A percentile compares a stretch with the other conserved stretches of the same genome.
phyloP scores from a whole-genome alignment of 2,797 vertebrate genomes.

The Paedocypris micromegethes region DNA sequence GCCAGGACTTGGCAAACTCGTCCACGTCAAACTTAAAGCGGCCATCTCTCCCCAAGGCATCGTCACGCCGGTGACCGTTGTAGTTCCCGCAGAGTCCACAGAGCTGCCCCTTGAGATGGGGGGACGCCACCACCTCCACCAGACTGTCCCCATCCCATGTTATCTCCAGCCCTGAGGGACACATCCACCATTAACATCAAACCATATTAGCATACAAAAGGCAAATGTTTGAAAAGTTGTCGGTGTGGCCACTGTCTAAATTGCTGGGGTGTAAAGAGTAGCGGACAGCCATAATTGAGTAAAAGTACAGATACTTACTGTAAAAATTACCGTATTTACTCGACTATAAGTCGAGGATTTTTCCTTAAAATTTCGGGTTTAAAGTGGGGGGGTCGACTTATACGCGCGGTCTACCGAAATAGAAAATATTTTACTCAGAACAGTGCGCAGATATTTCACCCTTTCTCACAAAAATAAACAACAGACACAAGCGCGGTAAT shows the following conservation, averaged over 20 bases:
- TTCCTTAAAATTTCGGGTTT: no score
- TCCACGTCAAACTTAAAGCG: conserved; percentile 96
- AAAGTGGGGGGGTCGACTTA: no score
- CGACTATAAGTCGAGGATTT: no score
- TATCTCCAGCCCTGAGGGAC: conserved; percentile 84
- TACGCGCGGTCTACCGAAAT: no score
- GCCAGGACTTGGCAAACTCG: conserved; percentile 95
- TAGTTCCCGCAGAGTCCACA: conserved; percentile 98
- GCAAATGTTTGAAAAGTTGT: background rate
- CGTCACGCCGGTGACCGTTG: conserved; percentile 92
- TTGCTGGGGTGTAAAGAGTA: no score
- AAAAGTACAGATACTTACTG: no score
- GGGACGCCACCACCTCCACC: conserved; percentile 91
- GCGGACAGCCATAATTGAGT: no score
- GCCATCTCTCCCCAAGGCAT: conserved; percentile 88
- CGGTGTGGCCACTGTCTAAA: background rate
- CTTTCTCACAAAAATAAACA: no score
- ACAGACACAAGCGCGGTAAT: no score
- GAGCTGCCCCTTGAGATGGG: conserved; percentile 84
- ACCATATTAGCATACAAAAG: background rate
- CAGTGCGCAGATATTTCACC: no score
- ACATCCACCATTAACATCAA: background rate
- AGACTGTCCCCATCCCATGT: conserved; percentile 99
- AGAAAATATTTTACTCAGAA: no score
- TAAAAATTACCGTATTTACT: no score